phyloP scores from a whole-genome alignment of 2,888 invertebrate species.

The Pterostichus niger region DNA sequence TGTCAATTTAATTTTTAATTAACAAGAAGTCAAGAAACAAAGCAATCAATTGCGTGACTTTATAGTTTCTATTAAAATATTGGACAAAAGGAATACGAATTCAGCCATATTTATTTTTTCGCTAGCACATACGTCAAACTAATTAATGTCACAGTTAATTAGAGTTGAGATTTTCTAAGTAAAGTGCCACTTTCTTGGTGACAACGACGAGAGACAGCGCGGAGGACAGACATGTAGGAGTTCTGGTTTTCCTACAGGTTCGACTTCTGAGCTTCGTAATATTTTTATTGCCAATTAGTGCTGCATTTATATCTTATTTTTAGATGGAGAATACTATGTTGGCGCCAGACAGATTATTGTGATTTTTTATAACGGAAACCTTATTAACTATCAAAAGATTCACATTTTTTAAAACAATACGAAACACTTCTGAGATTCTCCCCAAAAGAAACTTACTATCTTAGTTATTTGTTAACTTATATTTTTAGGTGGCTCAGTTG shows the following conservation, averaged over 20 bases:
- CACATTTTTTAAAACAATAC: too few species aligned
- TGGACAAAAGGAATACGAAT: slow-evolving; percentile 21
- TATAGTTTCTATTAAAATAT: not conserved
- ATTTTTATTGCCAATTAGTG: slow-evolving; percentile 64
- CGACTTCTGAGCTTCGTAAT: slow-evolving; percentile 44
- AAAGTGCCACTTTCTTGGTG: slow-evolving; percentile 28
- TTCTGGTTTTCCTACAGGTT: slow-evolving; percentile 59
- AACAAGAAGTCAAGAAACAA: too few species aligned
- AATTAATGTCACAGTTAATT: slow-evolving; percentile 46
- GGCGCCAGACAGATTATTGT: slow-evolving; percentile 57
- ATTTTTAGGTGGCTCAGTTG: too few species aligned
- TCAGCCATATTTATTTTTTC: slow-evolving; percentile 9
- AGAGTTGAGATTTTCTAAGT: slow-evolving; percentile 43
- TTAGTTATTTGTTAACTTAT: too few species aligned
- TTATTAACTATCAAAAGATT: too few species aligned
- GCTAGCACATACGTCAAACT: not conserved
- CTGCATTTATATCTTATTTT: slow-evolving; percentile 64
- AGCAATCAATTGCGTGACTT: too few species aligned
- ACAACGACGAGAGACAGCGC: too few species aligned
- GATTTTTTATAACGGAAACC: too few species aligned
- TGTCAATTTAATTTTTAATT: too few species aligned
- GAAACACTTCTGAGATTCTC: too few species aligned
- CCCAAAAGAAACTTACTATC: too few species aligned
- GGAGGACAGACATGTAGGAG: slow-evolving; percentile 57
- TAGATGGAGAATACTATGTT: slow-evolving; percentile 50